Evolutionary conservation across 2,797 vertebrate species (phyloP), one percentile per base, ranked within the genome.

Genomic region (Moxostoma hubbsi): DNA sequence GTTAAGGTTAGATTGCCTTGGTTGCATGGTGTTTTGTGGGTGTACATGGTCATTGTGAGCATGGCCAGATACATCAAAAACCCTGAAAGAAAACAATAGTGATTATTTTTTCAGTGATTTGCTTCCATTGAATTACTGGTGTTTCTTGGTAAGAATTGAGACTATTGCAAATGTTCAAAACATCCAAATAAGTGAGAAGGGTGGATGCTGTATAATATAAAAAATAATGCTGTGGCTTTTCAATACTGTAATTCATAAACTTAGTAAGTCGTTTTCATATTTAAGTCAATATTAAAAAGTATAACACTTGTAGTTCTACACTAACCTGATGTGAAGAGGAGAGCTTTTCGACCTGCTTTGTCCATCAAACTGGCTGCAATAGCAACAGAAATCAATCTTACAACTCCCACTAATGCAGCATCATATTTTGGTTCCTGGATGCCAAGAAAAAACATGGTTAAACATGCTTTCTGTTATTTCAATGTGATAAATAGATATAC

Each of bases 31-130:
- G 84, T 80, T 54, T 66, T 84, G 88, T 90, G 89, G 50, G 89
- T 90, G 86, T 94, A 94, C 75, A 98, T 87, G 55, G 95, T 96
- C 90, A 99, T 87, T 0, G 93, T 91, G 80, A 98, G 90, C 73
- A 89, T 90, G 65, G 98, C 92, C 65, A 86, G 74, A 77, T 95
- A 88, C 97, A 99, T 99, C 85, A 96, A 85, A 53, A 86, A 87
- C 11, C 80, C 84, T 87, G 50, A 47, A 47, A 6, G 5, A 9
- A 59, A 55, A 24, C 8, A 6, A 18, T 9, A 5, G 18, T 94
- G 93, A 83, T 94, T 95, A 94, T 94, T 85, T 96, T 96, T 0
- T 93, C 94, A 0, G 85, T 96, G 59, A 89, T 88, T 77, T 94
- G 93, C 16, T 92, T 96, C 46, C 43, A 12, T 50, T 7, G 2